phyloP scores from a whole-genome alignment of 2,113 vertebrate species.

The Cyprinodon tularosa region DNA sequence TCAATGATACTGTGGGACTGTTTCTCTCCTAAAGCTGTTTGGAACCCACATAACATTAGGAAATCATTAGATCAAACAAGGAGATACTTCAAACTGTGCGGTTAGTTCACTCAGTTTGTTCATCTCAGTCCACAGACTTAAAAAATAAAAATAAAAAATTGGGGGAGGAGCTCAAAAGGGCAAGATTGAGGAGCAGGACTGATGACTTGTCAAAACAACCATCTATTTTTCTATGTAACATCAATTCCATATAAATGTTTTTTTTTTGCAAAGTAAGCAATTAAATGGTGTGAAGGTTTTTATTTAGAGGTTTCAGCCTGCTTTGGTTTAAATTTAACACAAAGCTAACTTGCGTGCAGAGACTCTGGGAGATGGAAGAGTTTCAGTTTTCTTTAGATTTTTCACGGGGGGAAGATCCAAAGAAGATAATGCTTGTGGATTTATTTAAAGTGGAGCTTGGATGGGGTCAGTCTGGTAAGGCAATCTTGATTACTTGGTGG shows the following conservation, averaged over 20 bases:
- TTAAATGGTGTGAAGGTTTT: background rate
- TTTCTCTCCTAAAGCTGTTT: background rate
- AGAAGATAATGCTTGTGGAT: conserved; percentile 50
- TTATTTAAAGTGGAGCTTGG: conserved; percentile 60
- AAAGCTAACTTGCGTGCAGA: background rate
- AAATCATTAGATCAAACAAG: background rate
- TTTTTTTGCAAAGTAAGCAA: too few relatives aligned
- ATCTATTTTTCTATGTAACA: background rate
- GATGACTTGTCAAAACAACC: background rate
- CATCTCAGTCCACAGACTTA: background rate
- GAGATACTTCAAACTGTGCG: background rate
- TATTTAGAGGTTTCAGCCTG: background rate
- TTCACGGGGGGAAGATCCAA: conserved; percentile 52
- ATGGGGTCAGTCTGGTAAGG: conserved; percentile 52
- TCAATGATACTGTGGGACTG: background rate
- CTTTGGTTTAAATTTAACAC: background rate
- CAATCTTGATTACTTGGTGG: conserved; percentile 48
- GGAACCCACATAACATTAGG: background rate
- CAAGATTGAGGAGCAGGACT: background rate
- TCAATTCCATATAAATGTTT: background rate
- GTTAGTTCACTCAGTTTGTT: background rate
- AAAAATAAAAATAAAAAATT: background rate
- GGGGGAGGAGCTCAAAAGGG: too few relatives aligned
- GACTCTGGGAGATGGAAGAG: conserved; percentile 22
- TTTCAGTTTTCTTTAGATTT: conserved; percentile 53